Conservation (phyloP, 2,888 invertebrate species). For the Anoplius nigerrimus region DNA sequence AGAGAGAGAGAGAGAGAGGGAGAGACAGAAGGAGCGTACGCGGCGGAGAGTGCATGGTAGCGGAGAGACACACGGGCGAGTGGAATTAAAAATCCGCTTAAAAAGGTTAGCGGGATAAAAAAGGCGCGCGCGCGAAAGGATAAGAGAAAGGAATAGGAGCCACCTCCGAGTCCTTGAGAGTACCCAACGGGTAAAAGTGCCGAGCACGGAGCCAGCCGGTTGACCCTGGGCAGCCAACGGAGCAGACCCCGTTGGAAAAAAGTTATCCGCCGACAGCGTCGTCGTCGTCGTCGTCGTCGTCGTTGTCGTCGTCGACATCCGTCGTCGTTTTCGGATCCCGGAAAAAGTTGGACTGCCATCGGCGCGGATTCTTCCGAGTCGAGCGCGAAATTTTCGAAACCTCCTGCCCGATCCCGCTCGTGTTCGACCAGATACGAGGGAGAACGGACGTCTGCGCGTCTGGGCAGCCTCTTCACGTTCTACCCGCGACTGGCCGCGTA, state of each 20-base stretch:
- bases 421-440: constrained; percentile 1
- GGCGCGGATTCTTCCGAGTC: no score
- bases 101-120: constrained; percentile 72
- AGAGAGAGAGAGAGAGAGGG: constrained; percentile 25
- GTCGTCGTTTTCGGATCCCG: no score
- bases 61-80: constrained; percentile 51
- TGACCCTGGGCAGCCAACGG: constrained; percentile 69
- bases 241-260: constrained; percentile 56
- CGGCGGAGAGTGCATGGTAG: constrained; percentile 17
- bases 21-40: constrained; percentile 17
- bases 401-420: no score
- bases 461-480: no score
- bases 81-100: constrained; percentile 69
- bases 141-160: constrained; percentile 75
- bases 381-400: no score
- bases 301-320: constrained; percentile 8
- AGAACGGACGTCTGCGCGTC: no score
- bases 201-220: constrained; percentile 69
- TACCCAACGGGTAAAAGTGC: constrained; percentile 72
- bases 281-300: constrained; percentile 11
- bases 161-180: constrained; percentile 73
- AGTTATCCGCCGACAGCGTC: constrained; percentile 33
- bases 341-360: no score
- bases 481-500: no score
- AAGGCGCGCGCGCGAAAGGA: constrained; percentile 72